phyloP scores from a whole-genome alignment of 2,797 vertebrate species.

The Melopsittacus undulatus region DNA sequence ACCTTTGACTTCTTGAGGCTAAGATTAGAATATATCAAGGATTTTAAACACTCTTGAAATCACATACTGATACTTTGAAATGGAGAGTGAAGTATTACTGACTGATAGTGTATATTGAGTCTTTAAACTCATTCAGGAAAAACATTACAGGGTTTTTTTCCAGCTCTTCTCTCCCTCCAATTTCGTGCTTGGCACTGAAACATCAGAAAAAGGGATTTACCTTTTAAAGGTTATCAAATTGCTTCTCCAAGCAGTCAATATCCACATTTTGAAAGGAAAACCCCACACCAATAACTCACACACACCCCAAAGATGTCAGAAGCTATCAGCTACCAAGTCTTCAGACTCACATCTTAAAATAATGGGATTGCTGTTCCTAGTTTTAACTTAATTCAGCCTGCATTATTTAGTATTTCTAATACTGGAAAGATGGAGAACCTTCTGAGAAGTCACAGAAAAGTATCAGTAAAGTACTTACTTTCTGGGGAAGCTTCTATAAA shows the following conservation, averaged over 20 bases:
- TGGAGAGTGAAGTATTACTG: neutral
- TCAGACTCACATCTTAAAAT: constrained; percentile 22
- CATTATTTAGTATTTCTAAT: constrained; percentile 30
- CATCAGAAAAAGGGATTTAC: neutral
- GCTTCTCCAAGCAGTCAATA: neutral
- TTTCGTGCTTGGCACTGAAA: neutral
- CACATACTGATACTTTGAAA: constrained; percentile 38
- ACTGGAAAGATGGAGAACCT: constrained; percentile 6
- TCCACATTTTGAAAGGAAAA: neutral
- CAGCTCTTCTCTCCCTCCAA: neutral
- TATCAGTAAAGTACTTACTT: constrained; percentile 3
- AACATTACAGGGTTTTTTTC: neutral
- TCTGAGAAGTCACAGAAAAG: constrained; percentile 5
- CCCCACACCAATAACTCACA: neutral
- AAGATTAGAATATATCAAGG: constrained; percentile 55
- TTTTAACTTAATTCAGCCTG: constrained; percentile 9
- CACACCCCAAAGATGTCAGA: neutral
- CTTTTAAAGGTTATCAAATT: neutral
- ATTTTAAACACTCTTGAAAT: constrained; percentile 60
- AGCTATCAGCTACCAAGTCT: neutral
- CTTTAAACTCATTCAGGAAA: constrained; percentile 2
- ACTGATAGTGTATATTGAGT: neutral
- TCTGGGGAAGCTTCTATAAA: constrained; percentile 49
- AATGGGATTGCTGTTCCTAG: constrained; percentile 5
- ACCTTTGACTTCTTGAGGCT: constrained; percentile 62